Base-by-base conservation (phyloP, 2,797 vertebrate genomes). In the Betta splendens region DNA sequence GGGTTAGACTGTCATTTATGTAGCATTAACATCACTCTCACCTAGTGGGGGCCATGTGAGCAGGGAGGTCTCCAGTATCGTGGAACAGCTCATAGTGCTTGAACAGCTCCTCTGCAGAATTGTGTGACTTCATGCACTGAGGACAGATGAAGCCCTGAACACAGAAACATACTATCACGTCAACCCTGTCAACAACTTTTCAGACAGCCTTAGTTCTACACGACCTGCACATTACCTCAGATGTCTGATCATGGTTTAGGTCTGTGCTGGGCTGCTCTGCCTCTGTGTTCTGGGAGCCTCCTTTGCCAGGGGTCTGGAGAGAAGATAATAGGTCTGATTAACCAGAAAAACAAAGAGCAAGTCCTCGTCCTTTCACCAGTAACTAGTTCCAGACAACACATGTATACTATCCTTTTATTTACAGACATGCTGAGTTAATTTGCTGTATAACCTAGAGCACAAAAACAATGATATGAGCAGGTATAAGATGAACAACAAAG, bases 81-180 rank as follows among this genome's bases (percentile, higher is more conserved):
- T 99, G 98, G 87, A 94, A 96, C 47, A 95, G 92, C 86, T 98
- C 93, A 71, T 99, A 99, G 89, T 99, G 98, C 79, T 97, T 96
- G 85, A 97, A 99, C 56, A 99, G 93, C 74, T 99, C 97, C 81
- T 99, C 98, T 5, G 97, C 97, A 64, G 97, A 97, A 89, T 93
- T 96, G 87, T 98, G 96, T 54, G 98, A 97, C 85, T 99, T 99
- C 98, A 99, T 99, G 87, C 98, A 99, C 76, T 98, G 94, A 49
- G 98, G 98, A 91, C 98, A 99, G 89, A 99, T 99, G 87, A 99
- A 99, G 48, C 98, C 98, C 98, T 99, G 79, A 23, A 65, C 20
- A 76, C 45, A 80, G 32, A 71, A 47, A 74, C 1, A 68, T 31
- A 47, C 6, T 22, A 60, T 69, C 7, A 69, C 5, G 43, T 36